Base-by-base conservation (phyloP, 2,888 invertebrate species). In the Ormyrus pomaceus region DNA sequence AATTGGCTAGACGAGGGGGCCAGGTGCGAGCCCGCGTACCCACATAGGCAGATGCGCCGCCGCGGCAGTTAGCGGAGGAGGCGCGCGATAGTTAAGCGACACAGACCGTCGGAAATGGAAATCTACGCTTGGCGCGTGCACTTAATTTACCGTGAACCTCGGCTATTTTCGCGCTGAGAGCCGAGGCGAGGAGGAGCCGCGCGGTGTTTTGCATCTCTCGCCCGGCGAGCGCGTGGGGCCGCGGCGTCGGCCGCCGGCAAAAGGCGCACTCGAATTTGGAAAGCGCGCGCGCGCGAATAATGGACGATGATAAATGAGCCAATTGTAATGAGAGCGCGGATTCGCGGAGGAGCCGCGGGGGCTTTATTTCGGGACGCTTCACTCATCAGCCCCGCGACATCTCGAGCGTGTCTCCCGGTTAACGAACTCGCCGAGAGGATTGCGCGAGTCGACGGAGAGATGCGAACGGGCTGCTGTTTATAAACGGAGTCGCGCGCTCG, bases 261-360 rank as follows among this genome's bases (percentile, higher is more conserved):
- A 34, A 34, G 34, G 34, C 34, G 34, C 34, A 3, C 19, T 6
- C 51, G 19, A 2, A 9, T 13, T 9, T 8, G 3, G 34, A 50
- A 9, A 34, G 55, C 53, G 7, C 45, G 10, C 0, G n/a, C 19
- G 19, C 50, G 55, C 66, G 62, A 79, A 79, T 79, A 79, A 74
- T 74, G 70, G 74, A 74, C 70, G 74, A 74, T 79, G 79, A 79
- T 79, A 65, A 74, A 74, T 59, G 79, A 73, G 78, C n/a, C 73
- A 61, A 78, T 78, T 68, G 66, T 68, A 66, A 78, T 66, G 72
- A 62, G 66, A 34, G 64, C 10, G 34, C 13, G 34, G 34, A 34
- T 34, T 45, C n/a, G 45, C 46, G 34, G 34, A 34, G 34, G 3
- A 4, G 34, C 34, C 34, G 19, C 19, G 34, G 4, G 34, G 34